Evolutionary conservation across 2,888 invertebrate genomes (phyloP).

Genomic region (Lissocephala sabroskyi): DNA sequence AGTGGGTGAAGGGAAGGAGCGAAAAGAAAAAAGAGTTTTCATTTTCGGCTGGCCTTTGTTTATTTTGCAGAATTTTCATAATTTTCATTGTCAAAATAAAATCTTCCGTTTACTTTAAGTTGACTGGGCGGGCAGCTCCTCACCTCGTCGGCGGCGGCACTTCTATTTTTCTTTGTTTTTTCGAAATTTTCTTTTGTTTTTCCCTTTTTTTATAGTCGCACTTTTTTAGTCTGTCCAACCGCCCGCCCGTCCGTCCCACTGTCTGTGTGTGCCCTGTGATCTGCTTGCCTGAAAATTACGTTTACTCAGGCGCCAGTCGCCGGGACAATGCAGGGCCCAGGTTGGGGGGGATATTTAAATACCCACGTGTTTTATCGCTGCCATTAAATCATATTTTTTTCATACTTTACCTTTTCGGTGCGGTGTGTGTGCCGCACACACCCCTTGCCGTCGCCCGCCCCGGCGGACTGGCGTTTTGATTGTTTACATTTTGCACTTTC

Average conservation of each 20-base stretch:
- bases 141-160: conserved; percentile 21
- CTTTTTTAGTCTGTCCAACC: conserved; percentile 9
- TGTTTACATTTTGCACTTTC: conserved; percentile 70
- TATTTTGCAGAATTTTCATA: conserved; percentile 45
- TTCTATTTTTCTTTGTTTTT: conserved; percentile 37
- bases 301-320: conserved; percentile 72
- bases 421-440: conserved; percentile 32
- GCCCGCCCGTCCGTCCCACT: conserved; percentile 20
- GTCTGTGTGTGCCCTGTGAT: conserved; percentile 12
- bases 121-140: conserved; percentile 14
- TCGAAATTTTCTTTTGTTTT: conserved; percentile 50
- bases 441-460: not conserved
- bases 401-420: conserved; percentile 63
- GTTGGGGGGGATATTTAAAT: conserved; percentile 68
- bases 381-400: conserved; percentile 73
- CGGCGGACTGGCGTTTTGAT: conserved; percentile 52
- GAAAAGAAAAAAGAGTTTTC: not conserved
- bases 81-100: conserved; percentile 41
- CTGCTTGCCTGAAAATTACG: conserved; percentile 68
- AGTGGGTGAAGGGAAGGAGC: conserved; percentile 45
- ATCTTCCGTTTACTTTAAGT: conserved; percentile 45
- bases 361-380: conserved; percentile 73
- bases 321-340: conserved; percentile 18
- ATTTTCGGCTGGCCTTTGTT: conserved; percentile 4
- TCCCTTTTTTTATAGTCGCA: conserved; percentile 27